Evolutionary conservation across 64 coral and sea anemone genomes (phyloP).

Genomic region (Pocillopora verrucosa): DNA sequence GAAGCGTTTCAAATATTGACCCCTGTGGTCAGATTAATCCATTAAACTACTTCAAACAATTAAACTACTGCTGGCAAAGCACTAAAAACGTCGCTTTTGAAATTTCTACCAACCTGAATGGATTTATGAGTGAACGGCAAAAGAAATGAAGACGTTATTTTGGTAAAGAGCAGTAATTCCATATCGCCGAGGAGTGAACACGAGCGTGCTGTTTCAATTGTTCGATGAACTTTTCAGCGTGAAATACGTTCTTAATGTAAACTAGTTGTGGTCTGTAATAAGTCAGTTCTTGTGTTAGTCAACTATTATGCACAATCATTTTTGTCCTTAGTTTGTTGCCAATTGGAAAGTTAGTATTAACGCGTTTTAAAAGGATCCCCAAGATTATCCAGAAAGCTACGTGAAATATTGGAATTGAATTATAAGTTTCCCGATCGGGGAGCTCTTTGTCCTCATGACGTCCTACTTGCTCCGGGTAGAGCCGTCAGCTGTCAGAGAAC

Average conservation of each 20-base stretch:
- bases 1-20: conserved; percentile 35
- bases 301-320: too few relatives aligned
- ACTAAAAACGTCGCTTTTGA: conserved; percentile 17
- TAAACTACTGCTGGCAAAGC: conserved; percentile 11
- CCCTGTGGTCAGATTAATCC: conserved; percentile 38
- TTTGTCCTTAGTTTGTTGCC: too few relatives aligned
- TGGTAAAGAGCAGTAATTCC: background rate
- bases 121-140: background rate
- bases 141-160: background rate
- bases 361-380: background rate
- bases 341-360: too few relatives aligned
- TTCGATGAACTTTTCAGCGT: background rate
- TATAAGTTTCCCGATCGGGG: background rate
- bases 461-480: conserved; percentile 16
- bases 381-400: background rate
- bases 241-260: background rate
- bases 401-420: background rate
- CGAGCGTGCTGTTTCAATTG: background rate
- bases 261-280: too few relatives aligned
- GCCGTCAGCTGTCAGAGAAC: conserved; percentile 40
- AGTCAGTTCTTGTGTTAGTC: too few relatives aligned
- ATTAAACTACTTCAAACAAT: conserved; percentile 27
- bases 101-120: conserved; percentile 25
- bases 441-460: conserved; percentile 33
- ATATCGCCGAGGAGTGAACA: background rate